Conservation (phyloP, 2,797 vertebrate genomes). For the Karalla daura region DNA sequence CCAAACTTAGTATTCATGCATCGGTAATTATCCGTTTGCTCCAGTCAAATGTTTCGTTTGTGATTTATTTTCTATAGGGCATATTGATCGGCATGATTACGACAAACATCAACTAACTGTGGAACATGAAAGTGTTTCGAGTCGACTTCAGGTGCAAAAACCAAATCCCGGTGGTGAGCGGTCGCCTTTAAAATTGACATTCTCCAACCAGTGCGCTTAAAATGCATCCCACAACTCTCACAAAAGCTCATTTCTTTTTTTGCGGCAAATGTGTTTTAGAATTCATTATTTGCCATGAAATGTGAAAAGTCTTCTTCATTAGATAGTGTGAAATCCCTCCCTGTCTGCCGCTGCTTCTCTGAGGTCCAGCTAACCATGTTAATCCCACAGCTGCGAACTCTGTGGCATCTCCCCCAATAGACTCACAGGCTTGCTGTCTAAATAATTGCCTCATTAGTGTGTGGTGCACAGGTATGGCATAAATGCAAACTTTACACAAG, state of each 20-base stretch:
- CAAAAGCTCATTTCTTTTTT: slow-evolving; percentile 75
- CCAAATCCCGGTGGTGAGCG: slow-evolving; percentile 56
- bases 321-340: slow-evolving; percentile 77
- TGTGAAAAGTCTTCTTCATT: slow-evolving; percentile 83
- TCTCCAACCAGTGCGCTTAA: slow-evolving; percentile 62
- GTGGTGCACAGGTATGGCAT: slow-evolving; percentile 74
- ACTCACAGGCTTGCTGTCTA: slow-evolving; percentile 71
- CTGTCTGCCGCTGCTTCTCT: slow-evolving; percentile 72
- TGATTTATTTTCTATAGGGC: slow-evolving; percentile 69
- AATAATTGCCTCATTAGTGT: slow-evolving; percentile 86
- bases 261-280: slow-evolving; percentile 75
- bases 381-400: slow-evolving; percentile 67
- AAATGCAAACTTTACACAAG: slow-evolving; percentile 77
- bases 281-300: slow-evolving; percentile 84
- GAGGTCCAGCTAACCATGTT: slow-evolving; percentile 80
- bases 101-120: slow-evolving; percentile 52
- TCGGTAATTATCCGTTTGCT: slow-evolving; percentile 70
- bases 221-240: slow-evolving; percentile 68
- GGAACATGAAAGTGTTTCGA: slow-evolving; percentile 31
- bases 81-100: slow-evolving; percentile 75
- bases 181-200: slow-evolving; percentile 66
- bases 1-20: slow-evolving; percentile 56
- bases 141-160: slow-evolving; percentile 43
- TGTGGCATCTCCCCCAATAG: slow-evolving; percentile 60
- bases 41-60: slow-evolving; percentile 52